Evolutionary conservation across 2,888 invertebrate genomes (phyloP), one percentile per base, ranked within the genome.

Genomic region (Rapana venosa): DNA sequence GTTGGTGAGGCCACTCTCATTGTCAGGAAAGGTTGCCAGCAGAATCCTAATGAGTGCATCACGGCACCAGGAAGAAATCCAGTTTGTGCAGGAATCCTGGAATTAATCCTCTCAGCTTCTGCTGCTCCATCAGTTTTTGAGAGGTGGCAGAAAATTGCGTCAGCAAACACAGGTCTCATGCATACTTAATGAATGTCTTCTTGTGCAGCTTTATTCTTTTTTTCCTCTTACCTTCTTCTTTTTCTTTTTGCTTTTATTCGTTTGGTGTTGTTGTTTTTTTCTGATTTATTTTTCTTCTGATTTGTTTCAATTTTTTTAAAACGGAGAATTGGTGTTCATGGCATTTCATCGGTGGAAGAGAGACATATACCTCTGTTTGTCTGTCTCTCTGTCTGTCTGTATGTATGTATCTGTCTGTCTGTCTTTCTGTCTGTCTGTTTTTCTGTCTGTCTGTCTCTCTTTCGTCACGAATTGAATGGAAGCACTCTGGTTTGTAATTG

Each of bases 91-190:
- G 26, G 8, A 74, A 74, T 74, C 74, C 74, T 74, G 26, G n/a
- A 74, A 26, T 74, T 74, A 74, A 74, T 74, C 74, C 74, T 74
- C n/a, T 74, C 74, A 74, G 74, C 74, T n/a, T 11, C 74, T n/a
- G 74, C n/a, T 74, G 74, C n/a, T 74, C 74, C 74, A n/a, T 74
- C 74, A 74, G n/a, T 74, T 26, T 26, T 22, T 8, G 47, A 47
- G 47, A 47, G 47, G 47, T 47, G 47, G 8, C 22, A 74, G 74
- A n/a, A 74, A 74, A 74, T 74, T 74, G 26, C n/a, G 74, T 74
- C n/a, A 74, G 74, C 74, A 74, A 74, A 74, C n/a, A 74, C 74
- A 74, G 74, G n/a, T 74, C n/a, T 74, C 74, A 74, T 74, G 74
- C 0, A 74, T 74, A n/a, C 74, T 74, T 74, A 74, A 74, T 74